These are phyloP conservation scores for Todiramphus saurophagus DNA, from an alignment of 2,113 vertebrate genomes.

Conservation along the genomic window DNA sequence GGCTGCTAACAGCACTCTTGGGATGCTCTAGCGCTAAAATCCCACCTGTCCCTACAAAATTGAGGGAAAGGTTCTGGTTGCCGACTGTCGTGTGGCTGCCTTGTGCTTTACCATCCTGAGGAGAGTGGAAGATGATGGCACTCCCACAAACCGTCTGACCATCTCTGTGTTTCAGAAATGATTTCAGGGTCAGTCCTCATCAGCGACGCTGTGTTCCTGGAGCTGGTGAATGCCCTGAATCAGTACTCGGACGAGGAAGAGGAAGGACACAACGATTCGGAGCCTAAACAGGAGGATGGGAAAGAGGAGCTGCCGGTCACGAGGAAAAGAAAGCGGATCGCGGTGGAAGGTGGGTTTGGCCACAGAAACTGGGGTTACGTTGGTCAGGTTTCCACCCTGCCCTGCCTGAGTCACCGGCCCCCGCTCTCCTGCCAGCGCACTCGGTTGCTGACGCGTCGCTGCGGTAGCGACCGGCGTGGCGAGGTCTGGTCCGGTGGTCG, in stretches of 20 bases:
- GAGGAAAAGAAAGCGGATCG: constrained; percentile 76
- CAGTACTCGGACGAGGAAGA: constrained; percentile 93
- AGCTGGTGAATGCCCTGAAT: constrained; percentile 92
- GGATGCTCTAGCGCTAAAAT: not conserved
- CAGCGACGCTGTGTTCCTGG: constrained; percentile 93
- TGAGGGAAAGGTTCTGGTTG: not conserved
- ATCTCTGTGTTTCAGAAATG: constrained; percentile 69
- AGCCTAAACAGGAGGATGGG: constrained; percentile 73
- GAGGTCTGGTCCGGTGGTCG: rapidly evolving
- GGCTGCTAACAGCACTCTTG: not conserved
- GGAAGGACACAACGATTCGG: constrained; percentile 79
- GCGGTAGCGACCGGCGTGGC: too few species aligned
- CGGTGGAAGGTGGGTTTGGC: constrained; percentile 68
- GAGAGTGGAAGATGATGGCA: not conserved
- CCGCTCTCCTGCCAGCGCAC: not conserved
- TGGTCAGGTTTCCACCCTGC: not conserved
- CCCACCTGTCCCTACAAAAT: not conserved
- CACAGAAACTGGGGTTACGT: not conserved
- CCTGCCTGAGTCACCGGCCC: not conserved
- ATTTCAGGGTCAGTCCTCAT: constrained; percentile 90
- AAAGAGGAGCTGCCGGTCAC: constrained; percentile 82
- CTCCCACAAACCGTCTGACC: not conserved
- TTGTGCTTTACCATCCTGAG: rapidly evolving
- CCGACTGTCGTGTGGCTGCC: not conserved
- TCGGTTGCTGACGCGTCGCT: rapidly evolving